These are phyloP conservation scores for Semotilus atromaculatus DNA, from an alignment of 2,797 vertebrate genomes.

Conservation along the genomic window DNA sequence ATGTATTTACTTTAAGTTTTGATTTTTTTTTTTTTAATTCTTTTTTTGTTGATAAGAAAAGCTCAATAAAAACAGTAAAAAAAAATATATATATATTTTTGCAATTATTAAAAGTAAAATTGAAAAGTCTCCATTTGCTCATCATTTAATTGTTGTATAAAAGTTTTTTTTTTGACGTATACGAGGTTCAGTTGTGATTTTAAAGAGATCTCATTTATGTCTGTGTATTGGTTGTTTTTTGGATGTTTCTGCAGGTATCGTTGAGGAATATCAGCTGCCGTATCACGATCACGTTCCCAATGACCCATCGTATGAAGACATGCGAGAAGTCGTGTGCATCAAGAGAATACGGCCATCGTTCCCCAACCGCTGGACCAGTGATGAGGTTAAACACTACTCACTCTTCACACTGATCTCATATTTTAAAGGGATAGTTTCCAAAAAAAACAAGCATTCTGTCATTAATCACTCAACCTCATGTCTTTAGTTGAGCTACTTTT, in stretches of 20 bases:
- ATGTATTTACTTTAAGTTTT: too few species aligned
- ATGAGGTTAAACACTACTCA: constrained; percentile 81
- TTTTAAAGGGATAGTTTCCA: neutral
- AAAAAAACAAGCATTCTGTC: too few species aligned
- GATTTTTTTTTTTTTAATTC: too few species aligned
- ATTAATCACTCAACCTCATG: too few species aligned
- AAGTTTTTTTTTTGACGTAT: too few species aligned
- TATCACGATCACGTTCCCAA: constrained; percentile 92
- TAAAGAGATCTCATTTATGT: neutral
- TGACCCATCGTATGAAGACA: constrained; percentile 96
- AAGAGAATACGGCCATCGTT: constrained; percentile 92
- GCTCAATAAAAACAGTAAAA: too few species aligned
- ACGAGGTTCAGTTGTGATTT: neutral
- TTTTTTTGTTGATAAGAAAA: too few species aligned
- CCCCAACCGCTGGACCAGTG: constrained; percentile 95
- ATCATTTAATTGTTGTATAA: too few species aligned
- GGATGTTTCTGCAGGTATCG: constrained; percentile 81
- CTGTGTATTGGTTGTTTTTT: neutral
- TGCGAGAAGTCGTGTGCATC: constrained; percentile 95
- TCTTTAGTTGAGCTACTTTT: too few species aligned
- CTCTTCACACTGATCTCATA: neutral
- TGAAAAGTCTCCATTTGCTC: too few species aligned
- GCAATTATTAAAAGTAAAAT: too few species aligned
- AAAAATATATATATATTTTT: too few species aligned
- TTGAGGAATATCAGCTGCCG: constrained; percentile 95